phyloP scores from a whole-genome alignment of 2,113 vertebrate genomes.

The Microtus montanus region DNA sequence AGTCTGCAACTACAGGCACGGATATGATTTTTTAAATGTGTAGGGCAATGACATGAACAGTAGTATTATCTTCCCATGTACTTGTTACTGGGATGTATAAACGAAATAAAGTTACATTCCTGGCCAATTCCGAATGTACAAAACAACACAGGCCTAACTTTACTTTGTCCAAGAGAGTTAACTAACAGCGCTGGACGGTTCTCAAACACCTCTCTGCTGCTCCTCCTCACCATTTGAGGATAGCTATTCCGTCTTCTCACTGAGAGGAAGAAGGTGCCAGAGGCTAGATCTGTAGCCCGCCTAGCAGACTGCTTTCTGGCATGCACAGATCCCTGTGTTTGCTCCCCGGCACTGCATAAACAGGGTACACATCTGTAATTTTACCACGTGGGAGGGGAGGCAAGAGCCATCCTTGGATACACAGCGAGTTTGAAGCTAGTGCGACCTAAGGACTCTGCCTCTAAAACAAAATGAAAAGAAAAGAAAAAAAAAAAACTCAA shows the following conservation, averaged over 20 bases:
- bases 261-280: not conserved
- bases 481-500: not conserved
- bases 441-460: not conserved
- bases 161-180: not conserved
- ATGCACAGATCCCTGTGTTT: not conserved
- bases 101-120: not conserved
- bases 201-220: not conserved
- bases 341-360: not conserved
- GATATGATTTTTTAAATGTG: not conserved
- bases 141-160: not conserved
- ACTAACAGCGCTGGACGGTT: not conserved
- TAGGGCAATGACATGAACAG: not conserved
- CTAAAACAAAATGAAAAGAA: not conserved
- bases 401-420: not conserved
- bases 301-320: not conserved
- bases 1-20: not conserved
- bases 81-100: not conserved
- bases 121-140: not conserved
- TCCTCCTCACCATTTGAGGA: not conserved
- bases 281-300: not conserved
- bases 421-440: not conserved
- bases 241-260: not conserved
- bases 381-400: not conserved
- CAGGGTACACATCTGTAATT: not conserved
- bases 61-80: too few species aligned